phyloP scores from a whole-genome alignment of 2,888 invertebrate genomes.

The Dasypogon diadema region DNA sequence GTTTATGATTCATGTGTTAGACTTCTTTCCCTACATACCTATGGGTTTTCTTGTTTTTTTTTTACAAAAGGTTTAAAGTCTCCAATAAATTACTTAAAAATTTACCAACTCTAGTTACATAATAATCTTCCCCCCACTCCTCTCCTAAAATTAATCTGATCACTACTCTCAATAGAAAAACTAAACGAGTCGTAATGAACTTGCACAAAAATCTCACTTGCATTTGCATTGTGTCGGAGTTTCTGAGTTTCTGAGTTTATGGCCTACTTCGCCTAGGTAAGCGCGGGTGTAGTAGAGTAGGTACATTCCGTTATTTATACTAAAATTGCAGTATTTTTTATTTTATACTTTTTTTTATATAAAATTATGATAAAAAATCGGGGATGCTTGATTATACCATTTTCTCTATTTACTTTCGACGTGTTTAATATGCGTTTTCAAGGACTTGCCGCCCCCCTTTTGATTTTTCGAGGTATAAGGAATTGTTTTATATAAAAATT shows the following conservation, averaged over 20 bases:
- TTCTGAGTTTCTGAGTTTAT: background rate
- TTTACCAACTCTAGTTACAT: conserved; percentile 31
- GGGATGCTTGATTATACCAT: conserved; percentile 7
- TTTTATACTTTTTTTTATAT: conserved; percentile 21
- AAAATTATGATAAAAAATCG: conserved; percentile 42
- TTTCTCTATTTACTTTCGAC: background rate
- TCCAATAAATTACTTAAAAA: conserved; percentile 25
- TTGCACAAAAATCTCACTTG: background rate
- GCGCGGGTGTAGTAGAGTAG: too few species aligned
- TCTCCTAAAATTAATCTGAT: conserved; percentile 17
- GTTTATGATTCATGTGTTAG: conserved; percentile 16
- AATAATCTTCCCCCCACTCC: background rate
- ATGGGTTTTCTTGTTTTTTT: too few species aligned
- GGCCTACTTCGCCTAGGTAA: background rate
- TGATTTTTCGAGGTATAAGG: background rate
- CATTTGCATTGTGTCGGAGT: background rate
- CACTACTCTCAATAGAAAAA: conserved; percentile 20
- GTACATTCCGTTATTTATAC: background rate
- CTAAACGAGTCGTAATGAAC: background rate
- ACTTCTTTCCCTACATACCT: background rate
- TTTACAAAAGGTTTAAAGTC: conserved; percentile 22
- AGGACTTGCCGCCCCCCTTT: background rate
- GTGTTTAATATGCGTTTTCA: conserved; percentile 11
- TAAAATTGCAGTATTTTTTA: conserved; percentile 45
- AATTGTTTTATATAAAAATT: background rate